Evolutionary conservation across 2,888 invertebrate species (phyloP), one percentile per base, ranked within the genome.

Genomic region (Oxycera nigricornis): DNA sequence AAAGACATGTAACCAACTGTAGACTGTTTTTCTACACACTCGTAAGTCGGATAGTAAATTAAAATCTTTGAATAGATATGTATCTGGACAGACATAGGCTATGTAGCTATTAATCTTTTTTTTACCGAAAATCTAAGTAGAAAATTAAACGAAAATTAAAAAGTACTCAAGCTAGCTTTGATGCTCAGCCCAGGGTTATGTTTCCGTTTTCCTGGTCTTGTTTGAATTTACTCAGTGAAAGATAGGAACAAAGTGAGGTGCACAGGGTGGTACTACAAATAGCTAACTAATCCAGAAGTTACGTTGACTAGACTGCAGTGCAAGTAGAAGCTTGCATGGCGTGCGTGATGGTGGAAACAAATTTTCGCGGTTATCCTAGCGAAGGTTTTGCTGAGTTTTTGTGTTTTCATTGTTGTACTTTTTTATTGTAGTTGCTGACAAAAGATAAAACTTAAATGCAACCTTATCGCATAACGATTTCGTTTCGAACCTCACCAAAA

Each of bases 371-470:
- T 50, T 68, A 68, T 46, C 50, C 68, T 17, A 17, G 50, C 50
- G 68, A 28, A 50, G 50, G 68, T 50, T 50, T 30, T 30, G 50
- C n/a, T 68, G 17, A 22, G 14, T 20, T 24, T n/a, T 30, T 11
- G 68, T 50, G n/a, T n/a, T 62, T 50, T 68, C 50, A 65, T 65
- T 65, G 65, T 65, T 65, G 20, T 68, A 50, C 50, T 28, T 46
- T 68, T 46, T 50, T 68, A 50, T 50, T 68, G 50, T 50, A 50
- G 50, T 65, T 55, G 46, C 50, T 68, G 30, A 50, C 68, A 68
- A 68, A 50, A 46, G 68, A 68, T 68, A 68, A 68, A 68, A 68
- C 50, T 68, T 68, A 68, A 68, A 68, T 68, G 50, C 50, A 39
- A 46, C 68, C 68, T 28, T 50, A 50, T 20, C 46, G 20, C 50